Conservation (phyloP, 2,113 vertebrate genomes). For the Erpornis zantholeuca region DNA sequence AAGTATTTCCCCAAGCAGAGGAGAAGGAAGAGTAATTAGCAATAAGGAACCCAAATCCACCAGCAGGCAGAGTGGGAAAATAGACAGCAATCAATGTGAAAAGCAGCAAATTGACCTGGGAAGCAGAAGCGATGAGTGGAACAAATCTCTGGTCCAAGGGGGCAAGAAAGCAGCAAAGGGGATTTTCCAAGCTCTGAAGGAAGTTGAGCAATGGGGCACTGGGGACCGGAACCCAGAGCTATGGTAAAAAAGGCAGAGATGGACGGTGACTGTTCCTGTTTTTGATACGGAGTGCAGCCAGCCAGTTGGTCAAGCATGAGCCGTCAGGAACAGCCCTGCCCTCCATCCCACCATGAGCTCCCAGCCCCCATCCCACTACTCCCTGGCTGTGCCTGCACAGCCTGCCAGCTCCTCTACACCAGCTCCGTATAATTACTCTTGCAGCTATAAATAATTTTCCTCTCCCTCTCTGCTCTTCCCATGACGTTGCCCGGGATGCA, state of each 20-base stretch:
- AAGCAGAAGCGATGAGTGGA: background rate
- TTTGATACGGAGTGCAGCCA: background rate
- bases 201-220: rapidly evolving
- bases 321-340: background rate
- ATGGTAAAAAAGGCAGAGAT: background rate
- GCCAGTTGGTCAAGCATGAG: rapidly evolving
- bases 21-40: background rate
- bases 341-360: rapidly evolving
- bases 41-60: background rate
- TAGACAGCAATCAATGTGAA: background rate
- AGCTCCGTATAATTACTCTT: background rate
- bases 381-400: background rate
- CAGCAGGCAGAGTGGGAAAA: background rate
- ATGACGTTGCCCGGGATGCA: background rate
- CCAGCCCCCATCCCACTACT: background rate
- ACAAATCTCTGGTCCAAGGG: background rate
- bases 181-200: background rate
- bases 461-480: background rate
- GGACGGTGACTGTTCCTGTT: background rate
- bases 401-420: background rate
- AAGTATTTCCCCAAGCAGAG: background rate
- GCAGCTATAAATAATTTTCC: conserved; percentile 5
- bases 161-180: background rate
- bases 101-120: background rate
- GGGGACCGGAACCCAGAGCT: background rate